These are phyloP conservation scores for Linyphia triangularis DNA, from an alignment of 2,888 invertebrate species.

Conservation along the genomic window DNA sequence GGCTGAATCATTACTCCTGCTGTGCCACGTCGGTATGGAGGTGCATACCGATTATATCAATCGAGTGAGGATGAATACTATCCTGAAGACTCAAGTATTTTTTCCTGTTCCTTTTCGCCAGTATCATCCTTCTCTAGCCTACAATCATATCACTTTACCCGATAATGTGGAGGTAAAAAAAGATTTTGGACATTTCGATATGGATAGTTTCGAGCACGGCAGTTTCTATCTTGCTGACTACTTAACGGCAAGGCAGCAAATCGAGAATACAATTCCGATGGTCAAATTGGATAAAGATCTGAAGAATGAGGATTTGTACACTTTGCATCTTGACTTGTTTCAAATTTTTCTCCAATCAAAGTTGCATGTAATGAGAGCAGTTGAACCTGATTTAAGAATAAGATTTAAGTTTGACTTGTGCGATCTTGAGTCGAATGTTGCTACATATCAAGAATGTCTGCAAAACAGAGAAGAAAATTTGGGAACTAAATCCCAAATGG, in stretches of 20 bases:
- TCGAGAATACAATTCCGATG: constrained; percentile 83
- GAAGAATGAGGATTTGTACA: constrained; percentile 79
- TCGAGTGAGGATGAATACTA: constrained; percentile 96
- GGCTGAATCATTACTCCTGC: constrained; percentile 86
- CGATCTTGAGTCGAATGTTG: constrained; percentile 53
- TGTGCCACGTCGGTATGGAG: constrained; percentile 85
- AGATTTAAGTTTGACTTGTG: constrained; percentile 59
- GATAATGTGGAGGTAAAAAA: constrained; percentile 85
- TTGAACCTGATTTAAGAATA: constrained; percentile 87
- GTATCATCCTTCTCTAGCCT: constrained; percentile 85
- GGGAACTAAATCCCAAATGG: constrained; percentile 73
- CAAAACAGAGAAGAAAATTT: constrained; percentile 61
- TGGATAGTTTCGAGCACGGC: constrained; percentile 86
- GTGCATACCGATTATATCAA: constrained; percentile 92
- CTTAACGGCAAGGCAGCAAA: constrained; percentile 84
- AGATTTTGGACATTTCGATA: constrained; percentile 89
- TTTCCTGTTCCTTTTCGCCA: constrained; percentile 94
- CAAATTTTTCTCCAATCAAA: constrained; percentile 86
- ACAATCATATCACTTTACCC: constrained; percentile 73
- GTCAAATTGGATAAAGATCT: constrained; percentile 84
- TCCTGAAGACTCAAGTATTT: constrained; percentile 91
- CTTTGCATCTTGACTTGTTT: constrained; percentile 81
- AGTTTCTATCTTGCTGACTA: constrained; percentile 93
- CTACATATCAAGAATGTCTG: constrained; percentile 63
- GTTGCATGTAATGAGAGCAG: constrained; percentile 87